Evolutionary conservation across 1,140 invertebrate genomes (phyloP), one percentile per base, ranked within the genome.

Genomic region (Grapholita molesta): DNA sequence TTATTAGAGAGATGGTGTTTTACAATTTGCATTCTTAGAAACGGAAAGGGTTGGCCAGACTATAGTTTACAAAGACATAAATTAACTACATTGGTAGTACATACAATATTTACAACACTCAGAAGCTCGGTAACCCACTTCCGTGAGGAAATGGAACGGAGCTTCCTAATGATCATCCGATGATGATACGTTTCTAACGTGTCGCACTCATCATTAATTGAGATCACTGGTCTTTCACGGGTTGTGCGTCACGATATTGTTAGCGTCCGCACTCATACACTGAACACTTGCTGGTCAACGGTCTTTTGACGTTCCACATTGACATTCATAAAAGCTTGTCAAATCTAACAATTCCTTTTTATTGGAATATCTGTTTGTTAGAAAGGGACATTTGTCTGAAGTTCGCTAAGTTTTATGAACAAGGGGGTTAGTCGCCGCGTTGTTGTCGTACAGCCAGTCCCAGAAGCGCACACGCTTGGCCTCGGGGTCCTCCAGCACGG

Each of bases 381-480:
- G n/a, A n/a, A n/a, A n/a, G n/a, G n/a, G n/a, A n/a, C n/a, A n/a
- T n/a, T n/a, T n/a, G n/a, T n/a, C n/a, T n/a, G n/a, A n/a, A n/a
- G n/a, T n/a, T n/a, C n/a, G n/a, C n/a, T n/a, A n/a, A n/a, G n/a
- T n/a, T n/a, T n/a, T n/a, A n/a, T n/a, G n/a, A n/a, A n/a, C n/a
- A n/a, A n/a, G n/a, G n/a, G n/a, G n/a, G n/a, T 23, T 66, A 15
- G 80, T 77, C 1, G 42, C 70, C 6, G 80, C 84, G 68, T 85
- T 94, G 69, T 93, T 93, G 52, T 92, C 88, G 78, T 94, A 94
- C 28, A 94, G 88, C 80, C 93, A 89, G 78, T 94, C 93, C 94
- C 94, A 94, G 77, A 94, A 94, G 2, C 82, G 85, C 15, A 94
- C 86, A 42, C 93, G 85, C 68, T 91, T 91, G 1, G 85, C 68